phyloP scores from a whole-genome alignment of 2,797 vertebrate genomes.

The Catostomus latipinnis region DNA sequence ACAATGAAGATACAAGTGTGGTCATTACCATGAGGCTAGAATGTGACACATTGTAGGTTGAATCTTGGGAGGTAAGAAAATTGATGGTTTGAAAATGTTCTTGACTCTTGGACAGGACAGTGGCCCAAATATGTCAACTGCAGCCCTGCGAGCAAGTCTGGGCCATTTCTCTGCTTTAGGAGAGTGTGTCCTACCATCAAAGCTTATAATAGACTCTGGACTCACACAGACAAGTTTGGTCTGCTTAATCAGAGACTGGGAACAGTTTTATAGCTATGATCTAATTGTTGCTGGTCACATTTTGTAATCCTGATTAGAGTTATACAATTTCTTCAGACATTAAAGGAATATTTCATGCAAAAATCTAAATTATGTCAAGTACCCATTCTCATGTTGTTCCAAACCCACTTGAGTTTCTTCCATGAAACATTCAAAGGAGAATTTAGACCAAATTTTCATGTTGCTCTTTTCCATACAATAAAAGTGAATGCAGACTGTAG shows the following conservation, averaged over 20 bases:
- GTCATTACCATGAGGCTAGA: conserved; percentile 41
- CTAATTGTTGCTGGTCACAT: background rate
- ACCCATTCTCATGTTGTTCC: too few species aligned
- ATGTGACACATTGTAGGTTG: conserved; percentile 25
- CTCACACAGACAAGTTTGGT: conserved; percentile 68
- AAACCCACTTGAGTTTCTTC: too few species aligned
- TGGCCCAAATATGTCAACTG: conserved; percentile 36
- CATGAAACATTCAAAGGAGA: too few species aligned
- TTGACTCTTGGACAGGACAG: conserved; percentile 69
- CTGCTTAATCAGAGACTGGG: conserved; percentile 32
- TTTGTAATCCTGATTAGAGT: background rate
- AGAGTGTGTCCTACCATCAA: conserved; percentile 46
- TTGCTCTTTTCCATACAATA: too few species aligned
- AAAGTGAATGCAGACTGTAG: too few species aligned
- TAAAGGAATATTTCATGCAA: background rate
- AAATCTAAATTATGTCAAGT: background rate
- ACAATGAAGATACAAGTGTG: conserved; percentile 50
- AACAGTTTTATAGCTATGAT: background rate
- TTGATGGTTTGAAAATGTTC: conserved; percentile 58
- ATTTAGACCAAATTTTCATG: too few species aligned
- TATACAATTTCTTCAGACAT: background rate
- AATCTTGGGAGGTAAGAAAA: conserved; percentile 26
- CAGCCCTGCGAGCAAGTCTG: conserved; percentile 53
- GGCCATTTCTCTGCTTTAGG: conserved; percentile 42
- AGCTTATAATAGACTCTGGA: conserved; percentile 69